Conservation (phyloP, 1,140 invertebrate species). For the Drosophila kanapiae region DNA sequence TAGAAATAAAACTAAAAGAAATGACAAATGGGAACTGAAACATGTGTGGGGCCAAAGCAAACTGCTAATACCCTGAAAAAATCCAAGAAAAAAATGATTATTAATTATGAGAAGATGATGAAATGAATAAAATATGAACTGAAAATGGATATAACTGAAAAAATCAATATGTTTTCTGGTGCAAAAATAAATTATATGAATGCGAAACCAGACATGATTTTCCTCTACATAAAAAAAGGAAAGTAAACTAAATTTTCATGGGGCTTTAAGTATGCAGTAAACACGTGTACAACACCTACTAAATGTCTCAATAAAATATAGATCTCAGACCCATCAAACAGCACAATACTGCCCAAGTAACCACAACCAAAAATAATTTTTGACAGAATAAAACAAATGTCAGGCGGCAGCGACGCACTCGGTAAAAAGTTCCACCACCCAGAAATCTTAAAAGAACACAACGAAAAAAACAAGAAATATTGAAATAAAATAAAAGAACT, state of each 20-base stretch:
- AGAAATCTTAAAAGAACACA: slow-evolving; percentile 1
- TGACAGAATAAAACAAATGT: slow-evolving; percentile 63
- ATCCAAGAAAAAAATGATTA: too few species aligned
- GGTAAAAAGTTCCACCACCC: slow-evolving; percentile 29
- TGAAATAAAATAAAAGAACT: slow-evolving; percentile 45
- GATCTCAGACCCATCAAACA: background rate
- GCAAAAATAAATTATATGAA: background rate
- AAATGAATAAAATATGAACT: background rate
- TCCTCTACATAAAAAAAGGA: background rate
- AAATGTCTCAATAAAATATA: slow-evolving; percentile 13
- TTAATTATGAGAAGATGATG: background rate
- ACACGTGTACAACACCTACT: slow-evolving; percentile 9
- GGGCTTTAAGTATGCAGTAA: background rate
- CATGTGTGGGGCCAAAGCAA: background rate
- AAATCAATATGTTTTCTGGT: background rate
- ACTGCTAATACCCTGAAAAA: slow-evolving; percentile 10
- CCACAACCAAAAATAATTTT: slow-evolving; percentile 49
- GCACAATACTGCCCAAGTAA: slow-evolving; percentile 17
- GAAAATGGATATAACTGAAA: background rate
- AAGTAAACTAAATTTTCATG: background rate
- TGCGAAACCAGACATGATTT: background rate
- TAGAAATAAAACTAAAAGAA: slow-evolving; percentile 51
- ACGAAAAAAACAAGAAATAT: slow-evolving; percentile 17
- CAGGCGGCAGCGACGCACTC: slow-evolving; percentile 33
- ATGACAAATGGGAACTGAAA: slow-evolving; percentile 47